Evolutionary conservation across 1,140 invertebrate genomes (phyloP), one percentile per base, ranked within the genome.

Genomic region (Drosophila simulans): DNA sequence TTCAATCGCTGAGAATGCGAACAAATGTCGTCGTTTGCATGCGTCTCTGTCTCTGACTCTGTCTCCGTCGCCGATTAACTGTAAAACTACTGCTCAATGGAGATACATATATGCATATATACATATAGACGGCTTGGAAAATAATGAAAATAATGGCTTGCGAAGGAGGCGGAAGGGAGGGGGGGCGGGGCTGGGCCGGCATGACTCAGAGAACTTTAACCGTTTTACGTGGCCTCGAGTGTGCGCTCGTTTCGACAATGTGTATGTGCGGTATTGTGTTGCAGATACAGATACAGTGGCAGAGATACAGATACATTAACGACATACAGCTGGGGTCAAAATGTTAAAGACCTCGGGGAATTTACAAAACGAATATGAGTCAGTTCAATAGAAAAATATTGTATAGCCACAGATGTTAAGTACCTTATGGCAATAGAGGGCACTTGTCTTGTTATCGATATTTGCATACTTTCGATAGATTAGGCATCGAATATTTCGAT

Each of bases 1-100:
- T 54, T 49, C 57, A 35, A 74, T 52, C n/a, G 52, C 68, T 72
- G 72, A 40, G 68, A 75, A 75, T 73, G 43, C 53, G 43, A 65
- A 75, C 69, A 75, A 75, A 73, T 75, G 72, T 71, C 66, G 35
- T 65, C 31, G 31, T 51, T 54, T 20, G 15, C 34, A 39, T 39
- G 8, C 12, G 15, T n/a, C 22, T 31, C 55, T 2, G 13, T 34
- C 22, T 25, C 27, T 27, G 27, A 8, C 27, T 31, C 27, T 31
- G 0, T 31, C 31, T 31, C 39, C 7, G 10, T 34, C 27, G 43
- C n/a, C 13, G 54, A 63, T 64, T 60, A 59, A 43, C 60, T 35
- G 27, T 59, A 35, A 40, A 63, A 15, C 17, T 43, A 59, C 39
- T 35, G 15, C 31, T 52, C 31, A 52, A 25, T 34, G 39, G 13